A percentile compares a stretch with the other conserved stretches of the same genome.
Conservation (phyloP, 2,113 vertebrate genomes). For the Ranitomeya variabilis region DNA sequence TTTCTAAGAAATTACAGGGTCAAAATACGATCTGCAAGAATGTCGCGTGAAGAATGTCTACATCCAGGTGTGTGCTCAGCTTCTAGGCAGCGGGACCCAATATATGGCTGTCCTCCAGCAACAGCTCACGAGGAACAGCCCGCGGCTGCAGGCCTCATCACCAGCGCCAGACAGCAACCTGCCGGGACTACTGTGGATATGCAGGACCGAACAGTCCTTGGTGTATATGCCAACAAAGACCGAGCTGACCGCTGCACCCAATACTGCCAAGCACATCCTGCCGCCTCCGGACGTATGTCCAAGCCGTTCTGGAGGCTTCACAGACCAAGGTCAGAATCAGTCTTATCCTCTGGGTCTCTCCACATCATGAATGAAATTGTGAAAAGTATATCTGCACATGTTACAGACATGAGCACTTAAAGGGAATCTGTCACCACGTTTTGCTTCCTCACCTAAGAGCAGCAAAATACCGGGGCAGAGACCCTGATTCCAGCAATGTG, state of each 20-base stretch:
- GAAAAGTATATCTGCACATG: not conserved
- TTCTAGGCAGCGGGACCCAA: not conserved
- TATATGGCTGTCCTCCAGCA: too few relatives aligned
- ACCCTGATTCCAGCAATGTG: too few relatives aligned
- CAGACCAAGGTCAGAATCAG: not conserved
- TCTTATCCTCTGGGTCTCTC: not conserved
- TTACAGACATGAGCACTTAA: not conserved
- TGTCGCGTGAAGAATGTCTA: not conserved
- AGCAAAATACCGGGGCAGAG: too few relatives aligned
- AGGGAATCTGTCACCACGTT: too few relatives aligned
- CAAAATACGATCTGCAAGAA: slow-evolving; percentile 18
- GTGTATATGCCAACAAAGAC: not conserved
- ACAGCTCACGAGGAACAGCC: not conserved
- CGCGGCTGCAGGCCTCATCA: not conserved
- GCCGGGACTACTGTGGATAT: not conserved
- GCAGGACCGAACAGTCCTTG: not conserved
- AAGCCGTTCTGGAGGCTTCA: not conserved
- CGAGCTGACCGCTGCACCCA: not conserved
- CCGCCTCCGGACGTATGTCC: not conserved
- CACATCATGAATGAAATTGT: not conserved
- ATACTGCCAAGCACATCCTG: not conserved
- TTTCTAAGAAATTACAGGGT: not conserved
- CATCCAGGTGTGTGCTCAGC: not conserved
- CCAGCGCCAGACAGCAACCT: not conserved
- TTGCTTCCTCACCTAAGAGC: too few relatives aligned